Conservation (phyloP, 2,888 invertebrate genomes). For the Trissolcus brochymenae region DNA sequence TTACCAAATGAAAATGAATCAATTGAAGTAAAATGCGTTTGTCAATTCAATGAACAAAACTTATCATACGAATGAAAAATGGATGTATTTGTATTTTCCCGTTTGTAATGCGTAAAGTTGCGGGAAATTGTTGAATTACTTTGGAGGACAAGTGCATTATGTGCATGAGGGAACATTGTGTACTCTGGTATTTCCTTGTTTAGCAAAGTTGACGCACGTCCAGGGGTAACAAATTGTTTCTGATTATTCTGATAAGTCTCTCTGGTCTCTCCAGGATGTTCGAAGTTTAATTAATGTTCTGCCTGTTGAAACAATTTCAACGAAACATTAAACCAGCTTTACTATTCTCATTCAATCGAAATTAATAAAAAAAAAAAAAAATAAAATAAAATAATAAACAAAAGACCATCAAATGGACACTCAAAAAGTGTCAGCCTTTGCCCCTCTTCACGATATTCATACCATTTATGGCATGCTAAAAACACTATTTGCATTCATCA, state of each 20-base stretch:
- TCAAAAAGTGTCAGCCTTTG: too few relatives aligned
- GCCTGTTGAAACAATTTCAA: neutral
- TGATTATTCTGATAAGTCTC: conserved; percentile 25
- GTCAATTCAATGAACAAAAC: too few relatives aligned
- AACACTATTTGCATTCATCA: too few relatives aligned
- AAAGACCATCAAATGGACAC: too few relatives aligned
- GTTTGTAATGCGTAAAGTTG: conserved; percentile 15
- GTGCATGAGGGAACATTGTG: conserved; percentile 3
- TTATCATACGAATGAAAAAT: neutral
- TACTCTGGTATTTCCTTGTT: conserved; percentile 8
- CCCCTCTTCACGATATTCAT: too few relatives aligned
- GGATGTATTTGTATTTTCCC: conserved; percentile 9
- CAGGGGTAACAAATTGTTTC: conserved; percentile 15
- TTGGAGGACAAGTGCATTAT: conserved; percentile 30
- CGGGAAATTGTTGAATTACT: conserved; percentile 34
- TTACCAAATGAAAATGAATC: too few relatives aligned
- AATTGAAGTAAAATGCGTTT: too few relatives aligned
- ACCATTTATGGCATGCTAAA: too few relatives aligned
- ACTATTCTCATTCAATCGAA: too few relatives aligned
- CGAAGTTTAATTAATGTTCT: conserved; percentile 1
- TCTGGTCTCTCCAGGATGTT: neutral
- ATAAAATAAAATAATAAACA: too few relatives aligned
- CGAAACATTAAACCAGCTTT: too few relatives aligned
- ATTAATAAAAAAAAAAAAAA: too few relatives aligned
- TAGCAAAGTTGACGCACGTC: conserved; percentile 9